Evolutionary conservation across 2,888 invertebrate genomes (phyloP).

Genomic region (Ichneumoninae sp.): DNA sequence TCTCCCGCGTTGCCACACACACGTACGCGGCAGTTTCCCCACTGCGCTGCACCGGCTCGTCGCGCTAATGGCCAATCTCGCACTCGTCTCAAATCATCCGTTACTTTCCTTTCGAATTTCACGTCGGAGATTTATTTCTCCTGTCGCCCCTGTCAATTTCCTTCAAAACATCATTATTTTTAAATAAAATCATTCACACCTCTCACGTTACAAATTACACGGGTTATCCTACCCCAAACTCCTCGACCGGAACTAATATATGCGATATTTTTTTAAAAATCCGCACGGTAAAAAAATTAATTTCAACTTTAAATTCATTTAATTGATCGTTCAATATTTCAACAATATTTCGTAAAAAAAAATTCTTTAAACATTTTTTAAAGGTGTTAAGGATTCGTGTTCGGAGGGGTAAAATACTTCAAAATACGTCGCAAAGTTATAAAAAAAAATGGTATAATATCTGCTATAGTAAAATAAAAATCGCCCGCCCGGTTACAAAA

Average conservation of each 20-base stretch:
- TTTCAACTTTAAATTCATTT: neutral
- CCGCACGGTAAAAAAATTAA: neutral
- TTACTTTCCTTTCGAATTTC: conserved; percentile 53
- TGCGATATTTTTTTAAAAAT: neutral
- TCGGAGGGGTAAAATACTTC: too few relatives aligned
- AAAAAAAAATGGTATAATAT: too few relatives aligned
- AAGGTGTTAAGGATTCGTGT: too few relatives aligned
- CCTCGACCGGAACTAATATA: neutral
- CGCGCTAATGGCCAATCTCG: conserved; percentile 49
- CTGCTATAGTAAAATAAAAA: too few relatives aligned
- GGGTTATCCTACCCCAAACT: neutral
- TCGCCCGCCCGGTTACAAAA: too few relatives aligned
- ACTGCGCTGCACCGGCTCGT: conserved; percentile 3
- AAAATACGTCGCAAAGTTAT: too few relatives aligned
- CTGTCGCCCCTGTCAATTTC: neutral
- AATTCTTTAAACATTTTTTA: too few relatives aligned
- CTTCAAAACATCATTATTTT: neutral
- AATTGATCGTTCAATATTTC: neutral
- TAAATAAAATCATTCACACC: too few relatives aligned
- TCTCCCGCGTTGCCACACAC: conserved; percentile 38
- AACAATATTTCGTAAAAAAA: too few relatives aligned
- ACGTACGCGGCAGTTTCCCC: conserved; percentile 34
- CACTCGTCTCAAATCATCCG: conserved; percentile 46
- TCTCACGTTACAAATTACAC: neutral
- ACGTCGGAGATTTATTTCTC: conserved; percentile 15